Conservation (phyloP, 2,888 invertebrate genomes). For the Cerastis leucographa region DNA sequence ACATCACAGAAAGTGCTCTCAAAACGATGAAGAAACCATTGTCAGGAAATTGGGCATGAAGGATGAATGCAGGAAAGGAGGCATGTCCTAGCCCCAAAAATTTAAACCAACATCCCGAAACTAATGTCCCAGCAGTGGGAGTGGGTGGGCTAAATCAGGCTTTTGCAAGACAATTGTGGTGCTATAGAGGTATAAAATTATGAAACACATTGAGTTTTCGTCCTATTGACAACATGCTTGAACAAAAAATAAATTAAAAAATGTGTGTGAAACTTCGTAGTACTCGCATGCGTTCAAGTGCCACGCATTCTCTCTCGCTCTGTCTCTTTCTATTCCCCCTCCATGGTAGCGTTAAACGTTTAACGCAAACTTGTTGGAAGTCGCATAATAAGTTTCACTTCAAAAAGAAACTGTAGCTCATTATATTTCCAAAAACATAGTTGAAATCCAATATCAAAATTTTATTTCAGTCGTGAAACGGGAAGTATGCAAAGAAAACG, state of each 20-base stretch:
- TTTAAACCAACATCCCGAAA: neutral
- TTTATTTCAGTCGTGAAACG: conserved; percentile 73
- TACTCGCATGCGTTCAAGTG: too few species aligned
- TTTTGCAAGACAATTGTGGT: neutral
- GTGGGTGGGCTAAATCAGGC: neutral
- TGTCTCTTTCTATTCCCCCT: too few species aligned
- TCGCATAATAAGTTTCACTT: too few species aligned
- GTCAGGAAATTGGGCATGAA: neutral
- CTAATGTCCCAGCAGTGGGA: neutral
- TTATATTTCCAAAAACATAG: neutral
- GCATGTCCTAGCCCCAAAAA: neutral
- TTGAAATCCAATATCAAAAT: neutral
- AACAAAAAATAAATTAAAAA: neutral
- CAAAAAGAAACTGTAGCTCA: neutral
- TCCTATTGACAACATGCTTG: neutral
- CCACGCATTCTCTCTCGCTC: too few species aligned
- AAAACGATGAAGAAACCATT: neutral
- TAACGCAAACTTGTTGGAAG: too few species aligned
- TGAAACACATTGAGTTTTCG: neutral
- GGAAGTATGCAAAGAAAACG: conserved; percentile 74
- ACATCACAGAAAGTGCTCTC: neutral
- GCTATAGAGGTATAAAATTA: neutral
- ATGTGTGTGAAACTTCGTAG: too few species aligned
- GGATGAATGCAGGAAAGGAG: neutral
- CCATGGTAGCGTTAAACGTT: too few species aligned